Conservation (phyloP, 2,113 vertebrate genomes). For the Apistogramma diplotaenia region DNA sequence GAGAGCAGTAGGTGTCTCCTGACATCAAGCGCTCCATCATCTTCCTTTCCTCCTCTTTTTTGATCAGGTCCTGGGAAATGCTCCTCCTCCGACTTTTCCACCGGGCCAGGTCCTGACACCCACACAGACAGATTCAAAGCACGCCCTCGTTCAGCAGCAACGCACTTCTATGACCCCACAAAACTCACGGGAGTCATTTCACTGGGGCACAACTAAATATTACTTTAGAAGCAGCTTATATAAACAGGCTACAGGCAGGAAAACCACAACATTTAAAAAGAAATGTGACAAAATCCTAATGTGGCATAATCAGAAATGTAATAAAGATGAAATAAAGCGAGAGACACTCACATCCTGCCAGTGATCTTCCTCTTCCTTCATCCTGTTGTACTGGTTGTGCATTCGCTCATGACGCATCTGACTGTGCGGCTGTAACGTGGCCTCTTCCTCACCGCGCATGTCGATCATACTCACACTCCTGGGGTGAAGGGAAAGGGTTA, state of each 20-base stretch:
- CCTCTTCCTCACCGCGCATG: slow-evolving; percentile 89
- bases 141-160: not conserved
- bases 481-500: not conserved
- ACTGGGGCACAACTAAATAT: not conserved
- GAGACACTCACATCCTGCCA: slow-evolving; percentile 93
- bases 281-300: no score
- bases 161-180: not conserved
- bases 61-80: slow-evolving; percentile 94
- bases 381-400: slow-evolving; percentile 86
- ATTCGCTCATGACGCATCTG: slow-evolving; percentile 90
- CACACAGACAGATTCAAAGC: not conserved
- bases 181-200: not conserved
- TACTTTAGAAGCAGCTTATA: not conserved
- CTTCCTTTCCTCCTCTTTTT: slow-evolving; percentile 96
- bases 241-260: not conserved
- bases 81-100: slow-evolving; percentile 96
- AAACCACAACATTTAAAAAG: not conserved
- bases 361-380: slow-evolving; percentile 92
- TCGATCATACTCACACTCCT: slow-evolving; percentile 97
- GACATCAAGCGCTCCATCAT: slow-evolving; percentile 89
- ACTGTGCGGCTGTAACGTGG: slow-evolving; percentile 84
- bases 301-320: no score
- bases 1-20: slow-evolving; percentile 68
- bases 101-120: slow-evolving; percentile 87
- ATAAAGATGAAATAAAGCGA: not conserved